A percentile compares a stretch with the other conserved stretches of the same genome.
phyloP scores from a whole-genome alignment of 1,140 invertebrate species.

The Holotrichia oblita region DNA sequence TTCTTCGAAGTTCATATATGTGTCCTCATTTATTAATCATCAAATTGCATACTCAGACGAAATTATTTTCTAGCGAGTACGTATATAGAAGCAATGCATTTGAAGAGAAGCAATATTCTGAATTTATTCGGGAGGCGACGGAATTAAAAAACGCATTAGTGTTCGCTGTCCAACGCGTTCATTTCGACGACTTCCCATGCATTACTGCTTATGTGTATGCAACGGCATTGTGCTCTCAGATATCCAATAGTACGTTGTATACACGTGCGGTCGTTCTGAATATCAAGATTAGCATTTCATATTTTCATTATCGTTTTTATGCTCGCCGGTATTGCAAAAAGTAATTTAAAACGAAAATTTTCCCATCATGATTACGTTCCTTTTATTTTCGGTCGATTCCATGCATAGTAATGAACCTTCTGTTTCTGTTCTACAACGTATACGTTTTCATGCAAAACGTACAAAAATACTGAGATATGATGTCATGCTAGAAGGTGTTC shows the following conservation, averaged over 20 bases:
- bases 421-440: not conserved
- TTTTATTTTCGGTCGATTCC: slow-evolving; percentile 26
- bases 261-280: not conserved
- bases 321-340: slow-evolving; percentile 18
- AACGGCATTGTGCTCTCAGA: not conserved
- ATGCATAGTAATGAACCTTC: slow-evolving; percentile 34
- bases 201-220: not conserved
- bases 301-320: slow-evolving; percentile 35
- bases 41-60: too few species aligned
- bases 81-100: not conserved
- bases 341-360: slow-evolving; percentile 40
- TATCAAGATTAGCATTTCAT: slow-evolving; percentile 37
- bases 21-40: too few species aligned
- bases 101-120: not conserved
- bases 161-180: not conserved
- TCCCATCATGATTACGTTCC: slow-evolving; percentile 10
- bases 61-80: too few species aligned
- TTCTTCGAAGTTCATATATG: too few species aligned
- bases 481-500: not conserved
- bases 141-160: slow-evolving; percentile 3
- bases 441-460: not conserved
- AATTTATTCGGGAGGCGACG: not conserved
- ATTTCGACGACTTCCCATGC: not conserved
- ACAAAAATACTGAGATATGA: not conserved
- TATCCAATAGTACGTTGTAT: not conserved